phyloP scores from a whole-genome alignment of 2,113 vertebrate species.

The Rutilus rutilus region DNA sequence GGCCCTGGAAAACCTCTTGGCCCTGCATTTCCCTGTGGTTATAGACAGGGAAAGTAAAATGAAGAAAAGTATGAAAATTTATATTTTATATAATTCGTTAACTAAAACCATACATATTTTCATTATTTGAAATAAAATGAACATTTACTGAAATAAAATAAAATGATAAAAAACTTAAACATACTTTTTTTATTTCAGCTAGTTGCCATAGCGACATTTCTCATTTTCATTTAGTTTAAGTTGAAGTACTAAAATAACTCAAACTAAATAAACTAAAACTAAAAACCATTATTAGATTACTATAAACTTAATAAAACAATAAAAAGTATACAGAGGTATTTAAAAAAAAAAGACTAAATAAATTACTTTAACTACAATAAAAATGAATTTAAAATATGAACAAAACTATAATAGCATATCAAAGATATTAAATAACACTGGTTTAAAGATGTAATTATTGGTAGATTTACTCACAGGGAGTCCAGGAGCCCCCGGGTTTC shows the following conservation, averaged over 20 bases:
- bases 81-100: background rate
- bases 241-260: background rate
- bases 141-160: background rate
- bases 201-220: background rate
- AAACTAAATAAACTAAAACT: constrained; percentile 2
- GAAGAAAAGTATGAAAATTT: background rate
- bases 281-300: no score
- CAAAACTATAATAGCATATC: background rate
- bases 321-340: background rate
- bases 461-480: constrained; percentile 84
- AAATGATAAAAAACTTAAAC: background rate
- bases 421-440: background rate
- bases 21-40: constrained; percentile 87
- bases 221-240: background rate
- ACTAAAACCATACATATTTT: background rate
- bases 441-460: background rate
- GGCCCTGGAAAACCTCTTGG: constrained; percentile 84
- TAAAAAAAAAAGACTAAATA: background rate
- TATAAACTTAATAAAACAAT: no score
- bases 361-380: background rate
- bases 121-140: background rate
- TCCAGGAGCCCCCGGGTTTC: constrained; percentile 86
- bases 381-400: background rate
- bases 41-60: constrained; percentile 1
- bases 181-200: background rate